These are phyloP conservation scores for Poeciliopsis retropinna DNA, from an alignment of 2,113 vertebrate genomes.

Conservation along the genomic window DNA sequence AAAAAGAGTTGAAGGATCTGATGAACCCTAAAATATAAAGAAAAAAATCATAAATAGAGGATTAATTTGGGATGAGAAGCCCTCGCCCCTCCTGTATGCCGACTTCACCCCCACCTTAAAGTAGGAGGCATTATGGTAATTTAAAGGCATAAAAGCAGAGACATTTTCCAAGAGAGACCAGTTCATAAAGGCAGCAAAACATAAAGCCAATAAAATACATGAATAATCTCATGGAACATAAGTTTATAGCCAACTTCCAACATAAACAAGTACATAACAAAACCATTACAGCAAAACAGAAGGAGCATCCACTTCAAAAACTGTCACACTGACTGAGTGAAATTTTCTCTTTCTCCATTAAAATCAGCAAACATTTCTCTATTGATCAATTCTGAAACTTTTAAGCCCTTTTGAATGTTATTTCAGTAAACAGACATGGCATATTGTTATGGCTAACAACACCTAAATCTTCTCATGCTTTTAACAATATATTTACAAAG, in stretches of 20 bases:
- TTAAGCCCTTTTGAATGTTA: background rate
- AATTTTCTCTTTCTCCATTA: background rate
- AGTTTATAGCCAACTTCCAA: background rate
- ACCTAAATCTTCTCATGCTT: too few relatives aligned
- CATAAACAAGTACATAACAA: background rate
- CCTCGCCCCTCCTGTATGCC: background rate
- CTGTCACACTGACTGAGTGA: background rate
- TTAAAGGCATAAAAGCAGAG: slow-evolving; percentile 35
- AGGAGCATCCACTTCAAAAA: too few relatives aligned
- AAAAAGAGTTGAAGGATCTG: slow-evolving; percentile 12
- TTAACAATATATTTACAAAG: too few relatives aligned
- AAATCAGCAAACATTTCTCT: background rate
- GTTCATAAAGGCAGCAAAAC: background rate
- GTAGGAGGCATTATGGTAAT: slow-evolving; percentile 32
- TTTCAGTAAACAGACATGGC: background rate
- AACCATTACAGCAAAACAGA: too few relatives aligned
- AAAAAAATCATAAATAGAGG: slow-evolving; percentile 25
- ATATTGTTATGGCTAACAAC: too few relatives aligned
- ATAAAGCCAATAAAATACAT: background rate
- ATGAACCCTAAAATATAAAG: background rate
- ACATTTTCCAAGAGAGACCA: background rate
- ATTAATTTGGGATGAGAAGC: slow-evolving; percentile 42
- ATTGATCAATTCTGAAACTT: background rate
- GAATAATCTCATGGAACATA: too few relatives aligned
- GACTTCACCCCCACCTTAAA: slow-evolving; percentile 3